phyloP scores from a whole-genome alignment of 2,888 invertebrate genomes.

The Prionchulus punctatus region DNA sequence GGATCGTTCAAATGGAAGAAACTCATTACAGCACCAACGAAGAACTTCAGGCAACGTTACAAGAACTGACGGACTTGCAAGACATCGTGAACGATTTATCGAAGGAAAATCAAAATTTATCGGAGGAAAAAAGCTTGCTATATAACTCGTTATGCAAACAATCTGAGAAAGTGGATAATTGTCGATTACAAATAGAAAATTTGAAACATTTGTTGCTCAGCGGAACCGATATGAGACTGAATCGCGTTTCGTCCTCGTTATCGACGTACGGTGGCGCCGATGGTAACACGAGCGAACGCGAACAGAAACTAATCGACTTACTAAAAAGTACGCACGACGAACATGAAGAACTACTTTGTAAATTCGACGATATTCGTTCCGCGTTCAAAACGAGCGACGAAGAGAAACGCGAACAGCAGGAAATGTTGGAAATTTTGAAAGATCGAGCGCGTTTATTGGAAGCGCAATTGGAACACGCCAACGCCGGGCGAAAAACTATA shows the following conservation, averaged over 20 bases:
- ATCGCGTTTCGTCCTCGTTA: not conserved
- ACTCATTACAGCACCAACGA: conserved; percentile 72
- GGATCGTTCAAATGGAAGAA: conserved; percentile 80
- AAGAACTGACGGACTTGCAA: conserved; percentile 75
- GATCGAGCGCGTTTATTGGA: conserved; percentile 8
- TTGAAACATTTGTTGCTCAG: conserved; percentile 52
- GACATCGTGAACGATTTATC: conserved; percentile 67
- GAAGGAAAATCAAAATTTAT: conserved; percentile 65
- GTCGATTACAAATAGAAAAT: conserved; percentile 63
- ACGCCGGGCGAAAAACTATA: not conserved
- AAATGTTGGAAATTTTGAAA: conserved; percentile 1
- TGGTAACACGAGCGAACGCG: not conserved
- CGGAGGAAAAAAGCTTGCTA: conserved; percentile 66
- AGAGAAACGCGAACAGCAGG: conserved; percentile 4
- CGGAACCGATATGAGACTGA: conserved; percentile 20
- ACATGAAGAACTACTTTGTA: conserved; percentile 10
- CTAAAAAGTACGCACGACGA: conserved; percentile 46
- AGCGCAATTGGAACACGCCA: not conserved
- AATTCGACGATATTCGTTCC: conserved; percentile 6
- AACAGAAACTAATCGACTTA: conserved; percentile 49
- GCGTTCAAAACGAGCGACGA: conserved; percentile 3
- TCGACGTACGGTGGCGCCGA: not conserved
- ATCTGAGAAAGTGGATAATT: conserved; percentile 75
- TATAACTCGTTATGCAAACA: conserved; percentile 48
- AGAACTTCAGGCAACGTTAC: conserved; percentile 81